phyloP scores from a whole-genome alignment of 64 coral and sea anemone species.

The Pocillopora verrucosa region DNA sequence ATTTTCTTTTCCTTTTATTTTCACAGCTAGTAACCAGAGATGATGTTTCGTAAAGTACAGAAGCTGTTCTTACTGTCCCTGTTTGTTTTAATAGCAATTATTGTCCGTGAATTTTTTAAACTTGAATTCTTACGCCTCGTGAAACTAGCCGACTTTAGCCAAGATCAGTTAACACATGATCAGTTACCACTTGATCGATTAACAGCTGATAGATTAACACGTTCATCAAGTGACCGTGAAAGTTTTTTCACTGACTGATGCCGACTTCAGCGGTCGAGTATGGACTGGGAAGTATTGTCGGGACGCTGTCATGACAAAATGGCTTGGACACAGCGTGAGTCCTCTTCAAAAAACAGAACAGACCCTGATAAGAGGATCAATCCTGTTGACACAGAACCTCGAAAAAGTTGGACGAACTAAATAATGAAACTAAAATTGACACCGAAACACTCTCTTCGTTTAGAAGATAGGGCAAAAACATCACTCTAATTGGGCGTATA shows the following conservation, averaged over 20 bases:
- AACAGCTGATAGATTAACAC: no score
- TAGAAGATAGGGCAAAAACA: no score
- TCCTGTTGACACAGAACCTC: no score
- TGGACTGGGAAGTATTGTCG: conserved; percentile 62
- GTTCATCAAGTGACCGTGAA: background rate
- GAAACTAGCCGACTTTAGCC: background rate
- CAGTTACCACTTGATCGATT: no score
- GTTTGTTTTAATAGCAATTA: background rate
- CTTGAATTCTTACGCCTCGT: background rate
- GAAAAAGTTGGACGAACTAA: no score
- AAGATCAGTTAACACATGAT: background rate
- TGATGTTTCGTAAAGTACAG: background rate
- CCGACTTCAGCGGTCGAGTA: conserved; percentile 57
- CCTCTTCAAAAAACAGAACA: conserved; percentile 46
- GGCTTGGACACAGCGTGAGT: conserved; percentile 57
- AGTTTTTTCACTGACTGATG: conserved; percentile 54
- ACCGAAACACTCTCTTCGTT: no score
- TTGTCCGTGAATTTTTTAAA: background rate
- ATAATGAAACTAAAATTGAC: no score
- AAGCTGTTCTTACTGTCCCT: background rate
- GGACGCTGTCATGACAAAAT: conserved; percentile 46
- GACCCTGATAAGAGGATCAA: conserved; percentile 14
- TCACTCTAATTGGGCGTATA: no score
- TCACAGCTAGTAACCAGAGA: background rate
- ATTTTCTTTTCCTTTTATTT: background rate